These are phyloP conservation scores for Trichechus manatus DNA, from an alignment of 2,113 vertebrate species.

Conservation along the genomic window DNA sequence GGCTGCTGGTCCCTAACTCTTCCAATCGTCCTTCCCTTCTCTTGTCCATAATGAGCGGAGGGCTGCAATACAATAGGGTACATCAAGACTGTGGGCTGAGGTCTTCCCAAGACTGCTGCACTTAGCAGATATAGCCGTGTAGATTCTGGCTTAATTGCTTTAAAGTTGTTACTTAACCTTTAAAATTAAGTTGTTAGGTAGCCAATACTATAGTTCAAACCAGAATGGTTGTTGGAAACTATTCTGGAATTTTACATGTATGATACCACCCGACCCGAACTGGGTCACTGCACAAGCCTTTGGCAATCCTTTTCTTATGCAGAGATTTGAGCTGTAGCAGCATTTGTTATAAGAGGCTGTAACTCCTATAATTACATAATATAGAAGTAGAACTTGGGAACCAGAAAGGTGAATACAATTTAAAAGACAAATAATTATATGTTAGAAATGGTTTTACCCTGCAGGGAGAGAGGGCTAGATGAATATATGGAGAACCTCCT, in stretches of 20 bases:
- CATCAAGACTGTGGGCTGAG: background rate
- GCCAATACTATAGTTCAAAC: background rate
- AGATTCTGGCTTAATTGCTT: background rate
- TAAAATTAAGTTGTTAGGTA: background rate
- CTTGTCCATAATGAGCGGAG: background rate
- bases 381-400: background rate
- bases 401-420: background rate
- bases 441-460: conserved; percentile 1
- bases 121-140: background rate
- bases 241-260: background rate
- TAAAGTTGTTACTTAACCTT: background rate
- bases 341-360: conserved; percentile 18
- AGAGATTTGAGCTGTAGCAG: background rate
- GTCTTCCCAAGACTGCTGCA: background rate
- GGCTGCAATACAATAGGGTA: accelerated
- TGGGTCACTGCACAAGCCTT: background rate
- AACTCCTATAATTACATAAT: background rate
- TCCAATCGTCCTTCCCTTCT: background rate
- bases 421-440: conserved; percentile 21
- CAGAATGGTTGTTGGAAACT: background rate
- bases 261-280: background rate
- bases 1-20: background rate
- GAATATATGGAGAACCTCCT: background rate
- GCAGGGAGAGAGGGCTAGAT: background rate
- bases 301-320: conserved; percentile 36